A percentile compares a stretch with the other conserved stretches of the same genome.
These are phyloP conservation scores for Oryzias dopingdopingensis DNA, from an alignment of 2,797 vertebrate species.

Conservation along the genomic window DNA sequence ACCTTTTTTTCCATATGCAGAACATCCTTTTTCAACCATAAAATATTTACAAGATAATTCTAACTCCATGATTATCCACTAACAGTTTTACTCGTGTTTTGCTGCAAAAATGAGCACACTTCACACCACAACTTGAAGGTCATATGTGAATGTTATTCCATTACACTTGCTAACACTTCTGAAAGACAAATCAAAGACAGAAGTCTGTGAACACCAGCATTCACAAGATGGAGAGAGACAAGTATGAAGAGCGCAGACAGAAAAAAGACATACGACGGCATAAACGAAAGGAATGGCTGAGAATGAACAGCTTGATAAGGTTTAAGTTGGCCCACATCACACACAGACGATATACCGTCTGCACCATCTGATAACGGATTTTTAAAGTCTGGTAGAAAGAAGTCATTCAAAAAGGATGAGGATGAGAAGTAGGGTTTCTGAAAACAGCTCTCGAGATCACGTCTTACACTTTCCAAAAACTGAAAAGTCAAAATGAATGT, in stretches of 20 bases:
- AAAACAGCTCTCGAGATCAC: too few species aligned
- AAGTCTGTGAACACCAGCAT: slow-evolving; percentile 11
- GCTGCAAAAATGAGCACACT: too few species aligned
- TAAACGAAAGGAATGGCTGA: slow-evolving; percentile 17
- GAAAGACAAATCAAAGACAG: slow-evolving; percentile 15
- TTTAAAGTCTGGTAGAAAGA: slow-evolving; percentile 17
- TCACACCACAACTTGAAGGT: neutral
- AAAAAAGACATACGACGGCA: slow-evolving; percentile 12
- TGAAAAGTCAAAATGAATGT: too few species aligned
- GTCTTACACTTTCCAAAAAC: too few species aligned
- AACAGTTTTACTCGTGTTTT: too few species aligned
- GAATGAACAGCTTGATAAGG: slow-evolving; percentile 46
- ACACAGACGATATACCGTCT: slow-evolving; percentile 24
- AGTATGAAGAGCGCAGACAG: slow-evolving; percentile 6
- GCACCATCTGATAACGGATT: slow-evolving; percentile 19
- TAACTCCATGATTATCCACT: too few species aligned
- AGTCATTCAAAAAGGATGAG: neutral
- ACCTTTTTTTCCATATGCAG: too few species aligned
- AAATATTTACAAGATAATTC: too few species aligned
- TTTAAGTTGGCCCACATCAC: slow-evolving; percentile 49
- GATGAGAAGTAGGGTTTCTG: too few species aligned
- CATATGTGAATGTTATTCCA: neutral
- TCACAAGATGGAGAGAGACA: slow-evolving; percentile 22
- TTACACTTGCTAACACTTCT: neutral
- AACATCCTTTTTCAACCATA: too few species aligned